Evolutionary conservation across 1,140 invertebrate genomes (phyloP).

Genomic region (Gonatopus flavifemur): DNA sequence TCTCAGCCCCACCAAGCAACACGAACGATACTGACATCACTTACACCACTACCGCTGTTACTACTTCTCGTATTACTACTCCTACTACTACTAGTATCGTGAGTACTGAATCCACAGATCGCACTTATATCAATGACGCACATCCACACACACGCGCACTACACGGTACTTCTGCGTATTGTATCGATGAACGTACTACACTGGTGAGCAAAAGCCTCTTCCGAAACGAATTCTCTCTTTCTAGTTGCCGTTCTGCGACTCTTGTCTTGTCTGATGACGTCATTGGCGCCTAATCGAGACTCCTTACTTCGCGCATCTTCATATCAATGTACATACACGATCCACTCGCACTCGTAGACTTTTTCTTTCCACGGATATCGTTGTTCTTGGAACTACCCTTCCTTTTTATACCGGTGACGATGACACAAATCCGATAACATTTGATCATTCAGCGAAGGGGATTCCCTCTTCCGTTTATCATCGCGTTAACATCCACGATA

Average conservation of each 20-base stretch:
- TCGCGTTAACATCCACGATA: background rate
- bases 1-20: constrained; percentile 15
- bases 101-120: too few relatives aligned
- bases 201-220: constrained; percentile 25
- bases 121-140: too few relatives aligned
- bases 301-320: constrained; percentile 16
- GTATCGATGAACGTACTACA: constrained; percentile 20
- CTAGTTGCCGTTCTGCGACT: constrained; percentile 13
- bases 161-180: too few relatives aligned
- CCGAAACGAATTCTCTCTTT: constrained; percentile 24
- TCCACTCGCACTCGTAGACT: background rate
- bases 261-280: constrained; percentile 43
- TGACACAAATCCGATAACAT: too few relatives aligned
- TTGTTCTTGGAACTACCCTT: too few relatives aligned
- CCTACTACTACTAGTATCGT: too few relatives aligned
- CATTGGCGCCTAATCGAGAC: constrained; percentile 44
- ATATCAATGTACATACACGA: too few relatives aligned
- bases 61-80: constrained; percentile 10
- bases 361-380: too few relatives aligned
- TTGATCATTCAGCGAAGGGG: too few relatives aligned
- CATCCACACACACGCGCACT: too few relatives aligned
- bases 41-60: constrained; percentile 9
- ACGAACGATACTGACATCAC: background rate
- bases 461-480: too few relatives aligned
- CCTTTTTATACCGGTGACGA: too few relatives aligned